Conservation (phyloP, 1,140 invertebrate species). For the Drusus annulatus region DNA sequence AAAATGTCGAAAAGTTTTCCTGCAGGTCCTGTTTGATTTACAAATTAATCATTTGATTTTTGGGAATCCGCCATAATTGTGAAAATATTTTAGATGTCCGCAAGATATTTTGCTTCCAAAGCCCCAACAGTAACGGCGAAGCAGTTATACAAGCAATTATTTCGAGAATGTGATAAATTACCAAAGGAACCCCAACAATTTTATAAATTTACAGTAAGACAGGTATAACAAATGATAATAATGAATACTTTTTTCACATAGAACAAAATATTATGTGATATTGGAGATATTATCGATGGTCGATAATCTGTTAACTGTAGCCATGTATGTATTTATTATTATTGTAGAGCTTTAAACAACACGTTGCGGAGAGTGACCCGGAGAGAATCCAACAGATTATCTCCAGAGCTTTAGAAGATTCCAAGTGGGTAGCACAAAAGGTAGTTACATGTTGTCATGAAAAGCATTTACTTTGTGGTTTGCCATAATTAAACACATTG, state of each 20-base stretch:
- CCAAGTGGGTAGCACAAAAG: slow-evolving; percentile 86
- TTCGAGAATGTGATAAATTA: slow-evolving; percentile 55
- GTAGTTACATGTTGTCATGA: slow-evolving; percentile 58
- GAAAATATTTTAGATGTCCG: background rate
- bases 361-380: slow-evolving; percentile 81
- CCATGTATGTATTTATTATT: background rate
- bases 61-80: no score
- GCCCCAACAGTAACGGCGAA: slow-evolving; percentile 26
- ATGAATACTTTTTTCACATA: background rate
- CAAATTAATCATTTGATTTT: no score
- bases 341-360: slow-evolving; percentile 83
- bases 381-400: slow-evolving; percentile 85
- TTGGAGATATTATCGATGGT: slow-evolving; percentile 27
- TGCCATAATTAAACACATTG: no score
- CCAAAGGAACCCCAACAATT: slow-evolving; percentile 49
- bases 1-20: no score
- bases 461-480: no score
- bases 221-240: slow-evolving; percentile 31
- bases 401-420: slow-evolving; percentile 80
- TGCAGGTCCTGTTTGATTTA: no score
- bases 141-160: slow-evolving; percentile 53
- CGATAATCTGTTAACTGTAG: background rate
- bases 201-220: slow-evolving; percentile 53
- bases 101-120: slow-evolving; percentile 1
- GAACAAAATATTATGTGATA: background rate